Base-by-base conservation (phyloP, 1,140 invertebrate species). In the Nylanderia fulva region DNA sequence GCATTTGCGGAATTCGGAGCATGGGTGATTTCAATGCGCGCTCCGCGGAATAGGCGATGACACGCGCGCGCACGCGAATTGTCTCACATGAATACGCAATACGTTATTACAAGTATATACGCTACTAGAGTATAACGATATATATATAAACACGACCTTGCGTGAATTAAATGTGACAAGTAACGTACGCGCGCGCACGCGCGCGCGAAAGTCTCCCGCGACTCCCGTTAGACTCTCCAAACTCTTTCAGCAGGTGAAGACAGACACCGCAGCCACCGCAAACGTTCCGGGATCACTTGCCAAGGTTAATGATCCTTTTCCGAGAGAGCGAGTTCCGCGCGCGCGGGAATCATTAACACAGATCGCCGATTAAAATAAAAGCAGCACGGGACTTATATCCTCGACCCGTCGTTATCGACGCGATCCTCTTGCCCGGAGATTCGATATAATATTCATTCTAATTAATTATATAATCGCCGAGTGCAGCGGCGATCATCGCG, bases 241-340 rank as follows among this genome's bases (percentile, higher is more conserved):
- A 71, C 77, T 85, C 64, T 82, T 58, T 39, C 33, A 69, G 77
- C 84, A 85, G 84, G 84, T 85, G 84, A 85, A 83, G 76, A 42
- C 29, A 68, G 75, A 42, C 61, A 72, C 66, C 77, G 33, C 66
- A 69, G 63, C 75, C 83, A 68, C 60, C 75, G 52, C 74, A 69
- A 82, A 82, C 66, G 84, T 82, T 85, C 84, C 84, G 79, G 77
- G 84, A 85, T 85, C 84, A 68, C 64, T 85, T 85, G n/a, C 64
- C 84, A 83, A 85, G 84, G 84, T 85, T 80, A 85, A 85, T 83
- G 84, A 85, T 85, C 84, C 84, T 85, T 83, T 85, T 82, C 76
- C 74, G 72, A 86, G 84, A 74, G 29, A 33, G 71, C 63, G 60
- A 84, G 63, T 69, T 85, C 85, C 79, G 56, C 77, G 75, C 77